Percentiles rank a stretch among this genome's conserved stretches.
These are phyloP conservation scores for Helicorthomorpha holstii DNA, from an alignment of 1,140 invertebrate species.

Conservation along the genomic window DNA sequence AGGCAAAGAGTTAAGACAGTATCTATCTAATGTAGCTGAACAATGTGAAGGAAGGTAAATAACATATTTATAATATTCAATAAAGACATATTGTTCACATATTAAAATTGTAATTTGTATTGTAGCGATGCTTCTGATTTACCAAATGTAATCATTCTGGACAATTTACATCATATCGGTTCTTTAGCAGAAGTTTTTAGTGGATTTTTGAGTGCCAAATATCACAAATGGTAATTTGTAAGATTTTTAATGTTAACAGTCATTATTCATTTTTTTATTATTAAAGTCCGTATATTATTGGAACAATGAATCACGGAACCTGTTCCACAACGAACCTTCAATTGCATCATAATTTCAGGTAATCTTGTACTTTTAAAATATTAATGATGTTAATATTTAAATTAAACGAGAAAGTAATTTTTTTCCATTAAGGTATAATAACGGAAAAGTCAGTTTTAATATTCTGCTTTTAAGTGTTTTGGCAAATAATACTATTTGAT, in stretches of 20 bases:
- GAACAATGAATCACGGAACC: conserved; percentile 90
- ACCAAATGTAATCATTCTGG: conserved; percentile 83
- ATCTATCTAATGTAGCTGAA: conserved; percentile 77
- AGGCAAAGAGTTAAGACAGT: conserved; percentile 79
- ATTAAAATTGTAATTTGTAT: neutral
- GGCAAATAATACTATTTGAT: too few species aligned
- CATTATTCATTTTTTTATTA: too few species aligned
- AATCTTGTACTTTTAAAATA: too few species aligned
- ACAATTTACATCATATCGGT: conserved; percentile 86
- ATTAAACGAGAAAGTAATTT: too few species aligned
- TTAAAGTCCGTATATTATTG: conserved; percentile 43
- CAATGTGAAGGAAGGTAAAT: conserved; percentile 49
- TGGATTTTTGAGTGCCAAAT: conserved; percentile 60
- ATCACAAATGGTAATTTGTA: conserved; percentile 34
- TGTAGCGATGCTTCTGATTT: conserved; percentile 36
- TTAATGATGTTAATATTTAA: too few species aligned
- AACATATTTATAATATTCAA: neutral
- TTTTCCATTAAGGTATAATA: too few species aligned
- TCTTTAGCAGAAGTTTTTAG: conserved; percentile 80
- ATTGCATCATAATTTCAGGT: conserved; percentile 85
- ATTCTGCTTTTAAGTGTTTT: too few species aligned
- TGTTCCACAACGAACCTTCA: conserved; percentile 90
- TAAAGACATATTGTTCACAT: too few species aligned
- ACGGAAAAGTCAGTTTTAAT: too few species aligned
- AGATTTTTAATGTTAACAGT: too few species aligned